Base-by-base conservation (phyloP, 1,140 invertebrate species). In the Ceratina japonica region DNA sequence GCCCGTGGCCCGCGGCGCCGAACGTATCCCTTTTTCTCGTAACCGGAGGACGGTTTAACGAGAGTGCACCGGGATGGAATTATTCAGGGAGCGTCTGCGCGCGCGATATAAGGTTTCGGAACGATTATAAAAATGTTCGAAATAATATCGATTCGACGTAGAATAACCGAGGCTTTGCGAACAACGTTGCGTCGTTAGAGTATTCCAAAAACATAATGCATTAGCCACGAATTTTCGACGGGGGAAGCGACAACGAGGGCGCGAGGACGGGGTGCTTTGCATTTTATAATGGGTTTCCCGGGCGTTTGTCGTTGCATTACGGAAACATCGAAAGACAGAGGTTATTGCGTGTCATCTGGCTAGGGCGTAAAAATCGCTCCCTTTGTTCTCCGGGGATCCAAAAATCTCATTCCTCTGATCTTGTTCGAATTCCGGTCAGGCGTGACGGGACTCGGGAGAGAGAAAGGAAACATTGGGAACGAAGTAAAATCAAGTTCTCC, bases 381-480 rank as follows among this genome's bases (percentile, higher is more conserved):
- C 49, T 71, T 77, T 72, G 68, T 63, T 37, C 75, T 62, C 59
- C 16, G 1, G 13, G 75, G 56, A 62, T 63, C 31, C 68, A 15
- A 63, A 72, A 78, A 37, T 77, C 75, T 71, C 58, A 54, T 68
- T 69, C 12, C 64, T 49, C 54, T 69, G 73, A 76, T 76, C 64
- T 61, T 27, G 58, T 63, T 73, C 76, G 24, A 65, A 74, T 66
- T 79, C 62, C 52, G 52, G 70, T 65, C 70, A 74, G 24, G 61
- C 71, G 77, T 73, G 62, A 20, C 62, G 12, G 31, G 15, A 62
- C 65, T 22, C 31, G 27, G 27, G 27, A 31, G 27, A 31, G 27
- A 31, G 27, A 4, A 31, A 31, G 27, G 27, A 31, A 31, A n/a
- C 54, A 56, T 15, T 18, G 27, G 49, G 31, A 27, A n/a, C 51